Evolutionary conservation across 1,140 invertebrate species (phyloP), one percentile per base, ranked within the genome.

Genomic region (Sinella curviseta): DNA sequence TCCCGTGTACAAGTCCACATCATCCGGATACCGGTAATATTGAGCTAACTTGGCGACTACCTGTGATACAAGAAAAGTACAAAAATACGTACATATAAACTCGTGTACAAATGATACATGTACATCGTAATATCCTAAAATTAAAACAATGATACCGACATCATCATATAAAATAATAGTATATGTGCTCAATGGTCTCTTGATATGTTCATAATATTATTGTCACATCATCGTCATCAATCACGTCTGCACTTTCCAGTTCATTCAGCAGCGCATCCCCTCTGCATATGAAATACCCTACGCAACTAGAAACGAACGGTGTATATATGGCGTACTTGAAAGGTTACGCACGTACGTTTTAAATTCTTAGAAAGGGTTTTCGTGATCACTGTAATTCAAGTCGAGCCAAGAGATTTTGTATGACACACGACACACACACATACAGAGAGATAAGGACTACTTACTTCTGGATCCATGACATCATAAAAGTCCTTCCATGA

Each of bases 401-500:
- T 48, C 20, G 39, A 8, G 8, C 39, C 39, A 48, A 12, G 39
- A 48, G 39, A 12, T 12, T 20, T 48, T 12, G 39, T n/a, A n/a
- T n/a, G n/a, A n/a, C n/a, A n/a, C n/a, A n/a, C n/a, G n/a, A n/a
- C 39, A 48, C 20, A 48, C 20, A 48, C 20, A 35, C 3, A 54
- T 74, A 60, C 20, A 20, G 14, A 60, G 14, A 60, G 24, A 60
- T 14, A 60, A 26, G 24, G 3, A n/a, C 12, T 33, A 83, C 85
- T 85, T 88, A 95, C 94, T 83, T 92, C 86, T 30, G 85, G 82
- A 67, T 90, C 89, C 31, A 96, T 94, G 24, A 91, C 90, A 83
- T 95, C 93, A 0, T 85, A 83, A 82, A 95, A 93, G 60, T 95
- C 94, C n/a, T 91, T 84, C 88, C 94, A 97, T 1, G 85, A 89